Evolutionary conservation across 1,140 invertebrate genomes (phyloP).

Genomic region (Zeugodacus cucurbitae): DNA sequence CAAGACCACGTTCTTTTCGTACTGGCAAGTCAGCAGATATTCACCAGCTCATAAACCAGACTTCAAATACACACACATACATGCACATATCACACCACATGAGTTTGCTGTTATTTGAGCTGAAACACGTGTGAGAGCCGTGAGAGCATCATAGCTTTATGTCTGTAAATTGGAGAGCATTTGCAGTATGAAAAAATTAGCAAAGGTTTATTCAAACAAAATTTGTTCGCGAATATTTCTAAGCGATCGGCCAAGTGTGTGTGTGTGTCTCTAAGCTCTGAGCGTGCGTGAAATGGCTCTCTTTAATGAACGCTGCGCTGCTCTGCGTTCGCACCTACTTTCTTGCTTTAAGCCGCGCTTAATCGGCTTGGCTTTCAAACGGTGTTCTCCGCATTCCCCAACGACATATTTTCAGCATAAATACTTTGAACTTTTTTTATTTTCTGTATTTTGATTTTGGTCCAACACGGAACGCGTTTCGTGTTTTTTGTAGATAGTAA

Average conservation of each 20-base stretch:
- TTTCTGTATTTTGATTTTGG: no score
- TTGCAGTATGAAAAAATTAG: not conserved
- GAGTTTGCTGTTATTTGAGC: not conserved
- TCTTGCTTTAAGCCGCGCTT: constrained; percentile 23
- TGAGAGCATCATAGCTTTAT: not conserved
- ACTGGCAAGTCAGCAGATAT: constrained; percentile 17
- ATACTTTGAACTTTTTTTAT: no score
- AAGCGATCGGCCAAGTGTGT: not conserved
- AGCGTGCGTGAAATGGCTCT: not conserved
- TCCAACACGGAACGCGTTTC: not conserved
- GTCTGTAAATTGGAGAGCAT: not conserved
- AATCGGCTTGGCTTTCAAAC: constrained; percentile 17
- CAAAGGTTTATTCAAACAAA: not conserved
- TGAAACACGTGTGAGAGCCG: not conserved
- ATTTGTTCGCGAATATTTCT: not conserved
- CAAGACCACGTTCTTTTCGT: not conserved
- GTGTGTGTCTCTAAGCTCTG: not conserved
- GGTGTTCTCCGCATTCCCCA: constrained; percentile 11
- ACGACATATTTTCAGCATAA: not conserved
- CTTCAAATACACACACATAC: not conserved
- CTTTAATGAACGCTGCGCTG: not conserved
- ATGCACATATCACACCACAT: not conserved
- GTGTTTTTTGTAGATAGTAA: not conserved
- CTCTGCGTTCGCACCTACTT: not conserved
- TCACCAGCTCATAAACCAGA: not conserved